Percentiles rank a stretch among this genome's conserved stretches.
phyloP scores from a whole-genome alignment of 2,888 invertebrate species.

The Hirudinaria manillensis region DNA sequence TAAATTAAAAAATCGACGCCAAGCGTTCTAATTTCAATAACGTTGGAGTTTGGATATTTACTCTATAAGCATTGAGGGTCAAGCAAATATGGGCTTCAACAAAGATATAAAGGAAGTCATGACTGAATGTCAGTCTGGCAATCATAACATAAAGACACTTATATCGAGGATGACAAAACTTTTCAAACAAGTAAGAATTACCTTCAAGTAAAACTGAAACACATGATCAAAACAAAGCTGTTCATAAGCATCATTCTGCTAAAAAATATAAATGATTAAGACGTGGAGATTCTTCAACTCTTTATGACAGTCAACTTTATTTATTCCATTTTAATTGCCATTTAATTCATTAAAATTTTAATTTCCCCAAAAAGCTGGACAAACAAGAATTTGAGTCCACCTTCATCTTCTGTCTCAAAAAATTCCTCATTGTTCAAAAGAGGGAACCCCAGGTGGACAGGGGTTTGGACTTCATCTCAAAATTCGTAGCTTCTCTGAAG shows the following conservation, averaged over 20 bases:
- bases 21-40: too few species aligned
- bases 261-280: too few species aligned
- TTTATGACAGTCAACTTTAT: too few species aligned
- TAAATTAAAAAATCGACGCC: too few species aligned
- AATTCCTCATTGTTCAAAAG: conserved; percentile 65
- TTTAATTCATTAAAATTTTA: not conserved
- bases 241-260: too few species aligned
- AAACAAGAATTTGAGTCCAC: conserved; percentile 62
- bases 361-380: conserved; percentile 54
- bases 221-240: not conserved
- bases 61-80: too few species aligned
- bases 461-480: conserved; percentile 67
- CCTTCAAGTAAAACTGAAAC: not conserved
- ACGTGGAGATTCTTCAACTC: too few species aligned
- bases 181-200: conserved; percentile 35
- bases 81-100: too few species aligned
- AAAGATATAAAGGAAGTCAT: conserved; percentile 43
- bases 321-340: not conserved
- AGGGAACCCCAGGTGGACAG: conserved; percentile 66
- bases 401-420: conserved; percentile 64
- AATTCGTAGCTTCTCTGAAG: conserved; percentile 63
- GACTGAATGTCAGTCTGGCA: conserved; percentile 46
- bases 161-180: conserved; percentile 42
- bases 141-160: conserved; percentile 47
- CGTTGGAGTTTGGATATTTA: too few species aligned